phyloP scores from a whole-genome alignment of 1,140 invertebrate species.

The Drosophila cardini region DNA sequence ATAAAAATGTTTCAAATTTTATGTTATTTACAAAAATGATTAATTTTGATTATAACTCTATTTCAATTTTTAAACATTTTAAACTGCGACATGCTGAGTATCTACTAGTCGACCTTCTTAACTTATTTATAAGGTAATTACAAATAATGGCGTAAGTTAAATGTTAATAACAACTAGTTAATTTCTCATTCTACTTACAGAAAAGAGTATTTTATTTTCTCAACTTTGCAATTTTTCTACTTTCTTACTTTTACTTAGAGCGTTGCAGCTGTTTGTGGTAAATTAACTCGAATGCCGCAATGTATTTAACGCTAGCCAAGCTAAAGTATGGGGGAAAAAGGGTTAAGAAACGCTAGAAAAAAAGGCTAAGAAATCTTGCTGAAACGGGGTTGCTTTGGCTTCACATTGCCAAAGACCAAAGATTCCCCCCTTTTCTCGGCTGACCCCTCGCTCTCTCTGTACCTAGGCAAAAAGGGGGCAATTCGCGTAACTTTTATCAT shows the following conservation, averaged over 20 bases:
- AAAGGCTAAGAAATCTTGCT: conserved; percentile 32
- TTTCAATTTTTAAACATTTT: no score
- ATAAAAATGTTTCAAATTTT: no score
- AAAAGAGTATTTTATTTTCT: conserved; percentile 48
- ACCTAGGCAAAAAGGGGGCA: conserved; percentile 30
- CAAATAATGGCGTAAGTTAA: conserved; percentile 65
- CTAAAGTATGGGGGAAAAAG: conserved; percentile 45
- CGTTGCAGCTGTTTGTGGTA: conserved; percentile 62
- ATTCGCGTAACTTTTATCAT: conserved; percentile 82
- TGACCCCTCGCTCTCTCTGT: not conserved
- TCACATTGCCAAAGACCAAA: not conserved
- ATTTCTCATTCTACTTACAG: conserved; percentile 45
- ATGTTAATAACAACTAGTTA: conserved; percentile 74
- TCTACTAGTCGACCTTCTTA: not conserved
- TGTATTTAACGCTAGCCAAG: conserved; percentile 73
- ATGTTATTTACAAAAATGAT: no score
- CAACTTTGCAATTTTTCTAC: not conserved
- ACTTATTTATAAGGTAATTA: conserved; percentile 66
- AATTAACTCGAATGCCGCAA: conserved; percentile 80
- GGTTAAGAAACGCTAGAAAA: conserved; percentile 51
- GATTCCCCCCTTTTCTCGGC: not conserved
- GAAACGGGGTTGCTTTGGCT: conserved; percentile 55
- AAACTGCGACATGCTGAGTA: no score
- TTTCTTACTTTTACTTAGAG: conserved; percentile 3
- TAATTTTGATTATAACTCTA: no score